These are phyloP conservation scores for Cettia cetti DNA, from an alignment of 2,113 vertebrate species.

Conservation along the genomic window DNA sequence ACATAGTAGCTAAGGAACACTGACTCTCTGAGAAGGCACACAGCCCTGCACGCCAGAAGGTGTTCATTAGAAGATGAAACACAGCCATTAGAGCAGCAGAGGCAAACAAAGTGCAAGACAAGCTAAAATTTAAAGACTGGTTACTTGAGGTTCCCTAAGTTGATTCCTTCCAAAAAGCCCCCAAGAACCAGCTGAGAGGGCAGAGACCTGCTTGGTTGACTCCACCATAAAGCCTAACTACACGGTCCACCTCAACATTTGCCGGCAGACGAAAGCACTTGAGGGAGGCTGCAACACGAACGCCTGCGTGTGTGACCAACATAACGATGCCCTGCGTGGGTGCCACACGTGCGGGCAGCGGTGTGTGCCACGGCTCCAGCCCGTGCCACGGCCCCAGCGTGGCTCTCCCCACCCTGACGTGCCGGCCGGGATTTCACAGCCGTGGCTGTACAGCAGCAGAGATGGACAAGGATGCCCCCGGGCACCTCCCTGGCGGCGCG, in stretches of 20 bases:
- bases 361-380: fast-evolving
- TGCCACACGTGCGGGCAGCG: fast-evolving
- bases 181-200: neutral
- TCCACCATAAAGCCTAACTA: neutral
- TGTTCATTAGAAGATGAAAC: neutral
- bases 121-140: neutral
- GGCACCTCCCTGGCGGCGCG: neutral
- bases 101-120: neutral
- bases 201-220: neutral
- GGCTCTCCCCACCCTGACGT: neutral
- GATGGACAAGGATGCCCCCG: fast-evolving
- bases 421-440: neutral
- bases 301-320: fast-evolving
- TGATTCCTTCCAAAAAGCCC: neutral
- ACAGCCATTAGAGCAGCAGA: neutral
- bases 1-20: neutral
- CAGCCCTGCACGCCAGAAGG: neutral
- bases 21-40: neutral
- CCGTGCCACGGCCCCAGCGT: fast-evolving
- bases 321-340: fast-evolving
- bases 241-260: neutral
- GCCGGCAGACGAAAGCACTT: neutral
- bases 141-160: neutral
- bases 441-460: too few relatives aligned
- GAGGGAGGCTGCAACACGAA: neutral